Percentiles rank a stretch among this genome's conserved stretches.
These are phyloP conservation scores for Anseranas semipalmata DNA, from an alignment of 2,113 vertebrate species.

Conservation along the genomic window DNA sequence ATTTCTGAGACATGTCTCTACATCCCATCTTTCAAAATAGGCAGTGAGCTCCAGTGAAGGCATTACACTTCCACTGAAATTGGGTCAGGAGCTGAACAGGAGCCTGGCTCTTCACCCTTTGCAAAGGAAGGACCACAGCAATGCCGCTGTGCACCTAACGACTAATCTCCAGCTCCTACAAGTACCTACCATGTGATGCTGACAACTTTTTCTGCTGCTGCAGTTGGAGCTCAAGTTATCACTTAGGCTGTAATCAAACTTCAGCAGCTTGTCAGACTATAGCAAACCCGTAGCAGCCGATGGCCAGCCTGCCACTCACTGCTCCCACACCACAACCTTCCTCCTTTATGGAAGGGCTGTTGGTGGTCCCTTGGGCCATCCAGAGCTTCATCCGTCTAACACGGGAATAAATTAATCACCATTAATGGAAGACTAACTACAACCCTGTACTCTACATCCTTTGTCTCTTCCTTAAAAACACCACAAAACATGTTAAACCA, in stretches of 20 bases:
- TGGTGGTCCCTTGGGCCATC: accelerated
- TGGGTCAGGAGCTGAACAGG: neutral
- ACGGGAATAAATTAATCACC: neutral
- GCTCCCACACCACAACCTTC: neutral
- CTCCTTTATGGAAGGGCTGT: neutral
- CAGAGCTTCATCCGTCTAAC: neutral
- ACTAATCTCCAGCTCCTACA: neutral
- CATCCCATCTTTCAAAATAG: neutral
- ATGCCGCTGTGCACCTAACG: neutral
- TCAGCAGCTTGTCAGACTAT: neutral
- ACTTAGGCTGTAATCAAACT: neutral
- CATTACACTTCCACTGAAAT: neutral
- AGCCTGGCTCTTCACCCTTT: neutral
- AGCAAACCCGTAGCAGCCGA: neutral
- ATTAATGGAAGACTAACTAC: neutral
- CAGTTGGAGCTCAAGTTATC: neutral
- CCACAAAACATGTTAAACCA: neutral
- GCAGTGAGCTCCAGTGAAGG: neutral
- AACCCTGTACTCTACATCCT: neutral
- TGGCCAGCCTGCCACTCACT: neutral
- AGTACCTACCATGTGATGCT: neutral
- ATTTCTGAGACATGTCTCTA: neutral
- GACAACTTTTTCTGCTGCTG: neutral
- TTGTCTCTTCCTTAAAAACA: neutral
- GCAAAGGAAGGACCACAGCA: neutral